Evolutionary conservation across 2,113 vertebrate genomes (phyloP), one percentile per base, ranked within the genome.

Genomic region (Gnathonemus echidnorhynchus): DNA sequence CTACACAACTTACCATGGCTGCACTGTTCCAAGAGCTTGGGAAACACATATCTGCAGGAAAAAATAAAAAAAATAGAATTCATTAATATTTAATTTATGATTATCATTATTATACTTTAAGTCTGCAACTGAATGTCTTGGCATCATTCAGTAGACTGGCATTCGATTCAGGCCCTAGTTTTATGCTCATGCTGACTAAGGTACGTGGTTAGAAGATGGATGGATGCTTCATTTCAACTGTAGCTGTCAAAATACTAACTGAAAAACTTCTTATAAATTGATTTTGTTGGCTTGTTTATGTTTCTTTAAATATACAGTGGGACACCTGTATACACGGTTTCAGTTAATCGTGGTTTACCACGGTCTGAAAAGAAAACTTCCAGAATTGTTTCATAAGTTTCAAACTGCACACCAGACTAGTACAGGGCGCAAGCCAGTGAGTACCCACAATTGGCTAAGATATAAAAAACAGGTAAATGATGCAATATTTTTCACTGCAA

Each of bases 11-110:
- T 94, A 99, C 98, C 98, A 96, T 98, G 98, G 17, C 97, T 97
- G 93, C 97, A 99, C 92, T 99, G 98, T 93, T 99, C 98, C 96
- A 99, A 93, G 92, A 97, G 97, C 92, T 99, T 99, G 9, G 98
- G 98, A 53, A 99, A 98, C 74, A 97, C 95, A 90, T 98, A 97
- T 93, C 98, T 99, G 56, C 24, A 86, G 91, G 90, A 4, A 91
- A 85, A 77, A 35, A 52, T 5, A 74, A 74, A 13, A 3, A 1
- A 21, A 56, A 21, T 2, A 7, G 53, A 66, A 27, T n/a, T 31
- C n/a, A 27, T 66, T 66, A 27, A 66, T 66, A 66, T 27, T 66
- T 66, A 11, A 27, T 27, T 62, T 62, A 66, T 27, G 24, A 11
- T 62, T 62, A 62, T 66, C 58, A 66, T 66, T n/a, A 66, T 66